phyloP scores from a whole-genome alignment of 2,888 invertebrate species.

The Sarcophaga caerulescens region DNA sequence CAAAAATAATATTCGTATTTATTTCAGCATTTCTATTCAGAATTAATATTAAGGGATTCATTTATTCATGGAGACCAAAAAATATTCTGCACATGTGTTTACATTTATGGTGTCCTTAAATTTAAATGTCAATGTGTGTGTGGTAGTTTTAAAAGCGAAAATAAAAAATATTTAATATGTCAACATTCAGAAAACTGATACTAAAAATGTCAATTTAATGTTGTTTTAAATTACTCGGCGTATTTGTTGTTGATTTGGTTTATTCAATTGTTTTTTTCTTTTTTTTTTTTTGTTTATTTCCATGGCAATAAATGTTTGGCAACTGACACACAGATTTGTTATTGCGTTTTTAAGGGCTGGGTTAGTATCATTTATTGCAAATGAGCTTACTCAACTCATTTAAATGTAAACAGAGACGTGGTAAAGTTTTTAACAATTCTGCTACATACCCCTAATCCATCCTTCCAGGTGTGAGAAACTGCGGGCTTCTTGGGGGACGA shows the following conservation, averaged over 20 bases:
- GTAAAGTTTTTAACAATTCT: too few relatives aligned
- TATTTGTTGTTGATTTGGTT: constrained; percentile 18
- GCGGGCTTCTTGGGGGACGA: too few relatives aligned
- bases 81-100: too few relatives aligned
- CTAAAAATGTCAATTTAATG: background rate
- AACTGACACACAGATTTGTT: background rate
- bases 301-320: constrained; percentile 1
- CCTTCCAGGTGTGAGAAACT: too few relatives aligned
- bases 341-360: background rate
- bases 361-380: background rate
- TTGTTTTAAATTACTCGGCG: background rate
- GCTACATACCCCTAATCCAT: background rate
- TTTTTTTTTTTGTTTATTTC: background rate
- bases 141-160: too few relatives aligned
- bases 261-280: background rate
- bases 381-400: background rate
- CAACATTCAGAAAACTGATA: background rate
- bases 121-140: too few relatives aligned
- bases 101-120: too few relatives aligned
- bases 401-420: background rate
- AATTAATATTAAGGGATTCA: too few relatives aligned
- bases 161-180: too few relatives aligned
- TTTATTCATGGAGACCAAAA: too few relatives aligned
- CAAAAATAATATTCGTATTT: too few relatives aligned
- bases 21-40: too few relatives aligned